These are phyloP conservation scores for Ailuropoda melanoleuca DNA, from an alignment of 2,113 vertebrate species.

Conservation along the genomic window DNA sequence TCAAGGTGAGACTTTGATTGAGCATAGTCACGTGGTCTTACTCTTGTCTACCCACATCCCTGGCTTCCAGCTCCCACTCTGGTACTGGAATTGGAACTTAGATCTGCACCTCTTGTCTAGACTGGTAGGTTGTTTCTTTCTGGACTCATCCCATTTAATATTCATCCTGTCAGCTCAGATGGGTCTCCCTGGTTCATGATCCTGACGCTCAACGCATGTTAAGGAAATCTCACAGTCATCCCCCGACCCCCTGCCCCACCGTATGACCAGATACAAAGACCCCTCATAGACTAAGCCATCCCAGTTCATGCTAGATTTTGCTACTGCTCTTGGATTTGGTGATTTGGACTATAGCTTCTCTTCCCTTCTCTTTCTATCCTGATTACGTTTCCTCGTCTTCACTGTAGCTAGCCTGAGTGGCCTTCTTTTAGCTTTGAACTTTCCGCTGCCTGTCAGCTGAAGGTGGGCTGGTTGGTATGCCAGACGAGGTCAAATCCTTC, in stretches of 20 bases:
- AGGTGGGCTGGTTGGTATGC: background rate
- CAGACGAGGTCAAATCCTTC: background rate
- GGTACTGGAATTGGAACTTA: background rate
- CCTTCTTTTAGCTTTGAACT: background rate
- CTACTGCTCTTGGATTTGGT: background rate
- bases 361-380: background rate
- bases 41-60: background rate
- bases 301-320: background rate
- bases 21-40: background rate
- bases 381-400: background rate
- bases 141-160: background rate
- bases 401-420: too few relatives aligned
- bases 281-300: background rate
- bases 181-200: background rate
- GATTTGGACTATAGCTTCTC: background rate
- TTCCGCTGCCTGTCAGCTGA: background rate
- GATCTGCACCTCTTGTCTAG: background rate
- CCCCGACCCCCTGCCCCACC: accelerated
- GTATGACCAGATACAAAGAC: too few relatives aligned
- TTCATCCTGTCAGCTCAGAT: background rate
- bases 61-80: background rate
- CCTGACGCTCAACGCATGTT: background rate
- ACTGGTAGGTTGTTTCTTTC: background rate
- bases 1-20: background rate
- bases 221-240: background rate